Evolutionary conservation across 2,113 vertebrate species (phyloP), one percentile per base, ranked within the genome.

Genomic region (Xiphophorus hellerii): DNA sequence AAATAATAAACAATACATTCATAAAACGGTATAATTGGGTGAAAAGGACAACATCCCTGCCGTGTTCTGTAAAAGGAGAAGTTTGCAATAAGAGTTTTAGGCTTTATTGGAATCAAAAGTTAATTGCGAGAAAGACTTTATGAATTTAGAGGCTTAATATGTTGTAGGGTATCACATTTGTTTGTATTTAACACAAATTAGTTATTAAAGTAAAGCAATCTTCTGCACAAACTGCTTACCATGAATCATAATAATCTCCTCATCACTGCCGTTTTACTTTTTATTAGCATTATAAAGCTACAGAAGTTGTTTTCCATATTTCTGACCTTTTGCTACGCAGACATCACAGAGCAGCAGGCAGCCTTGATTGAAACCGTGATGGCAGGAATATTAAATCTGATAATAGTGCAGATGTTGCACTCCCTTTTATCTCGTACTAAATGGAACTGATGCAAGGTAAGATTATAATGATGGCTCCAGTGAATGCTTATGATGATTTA

Each of bases 401-500:
- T 70, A 73, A 60, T 3, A 20, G 69, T 69, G 72, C 74, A 81
- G 82, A 74, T 82, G 81, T 66, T 81, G 35, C 31, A 62, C 62
- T 76, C 54, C 65, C 67, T 71, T 80, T 51, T 72, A 35, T 35
- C 65, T 62, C 27, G 14, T 72, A 65, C 48, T 86, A 67, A 87
- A 83, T 83, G 64, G 82, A 79, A 86, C 42, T 72, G 71, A 85
- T 62, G 44, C 75, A 42, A 70, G 85, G 82, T 82, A 77, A 74
- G 72, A 83, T 72, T 67, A 76, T 82, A 75, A 89, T 20, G 73
- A 86, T 78, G 84, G 85, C 85, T 82, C 39, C 39, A 4, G 42
- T 80, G 69, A 88, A 85, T 51, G 78, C 33, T 63, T 31, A 4
- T 77, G 76, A 33, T 78, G 86, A 84, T 90, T 92, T 87, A 78